Conservation (phyloP, 2,113 vertebrate species). For the Corydoras maculifer region DNA sequence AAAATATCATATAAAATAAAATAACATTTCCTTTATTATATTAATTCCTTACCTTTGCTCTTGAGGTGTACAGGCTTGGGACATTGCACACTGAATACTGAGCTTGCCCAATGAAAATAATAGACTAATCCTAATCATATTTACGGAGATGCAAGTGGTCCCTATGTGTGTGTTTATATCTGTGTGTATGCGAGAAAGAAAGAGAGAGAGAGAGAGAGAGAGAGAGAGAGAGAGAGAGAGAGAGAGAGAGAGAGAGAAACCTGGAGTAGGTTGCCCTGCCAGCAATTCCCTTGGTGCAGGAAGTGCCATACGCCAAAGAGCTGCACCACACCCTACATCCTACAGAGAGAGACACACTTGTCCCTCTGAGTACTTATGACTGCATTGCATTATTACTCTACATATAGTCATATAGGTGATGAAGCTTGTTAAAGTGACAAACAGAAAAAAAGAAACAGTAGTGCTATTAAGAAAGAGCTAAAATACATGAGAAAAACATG, state of each 20-base stretch:
- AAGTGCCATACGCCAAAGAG: conserved; percentile 57
- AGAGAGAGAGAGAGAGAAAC: conserved; percentile 37
- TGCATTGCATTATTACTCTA: neutral
- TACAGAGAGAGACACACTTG: conserved; percentile 35
- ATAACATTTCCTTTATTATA: no score
- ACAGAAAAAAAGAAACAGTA: no score
- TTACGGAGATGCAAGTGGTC: neutral
- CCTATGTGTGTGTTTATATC: neutral
- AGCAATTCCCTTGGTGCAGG: conserved; percentile 58
- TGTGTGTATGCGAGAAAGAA: neutral
- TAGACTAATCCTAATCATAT: no score
- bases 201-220: conserved; percentile 30
- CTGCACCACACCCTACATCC: conserved; percentile 52
- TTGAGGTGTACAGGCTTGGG: no score
- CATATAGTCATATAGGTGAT: neutral
- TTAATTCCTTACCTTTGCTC: no score
- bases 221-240: conserved; percentile 13
- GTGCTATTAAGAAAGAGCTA: no score
- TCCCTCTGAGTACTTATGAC: neutral
- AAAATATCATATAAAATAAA: no score
- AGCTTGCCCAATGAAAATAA: no score
- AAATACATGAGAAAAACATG: no score
- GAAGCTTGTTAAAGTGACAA: no score
- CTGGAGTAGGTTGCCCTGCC: conserved; percentile 55
- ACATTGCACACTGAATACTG: no score